A percentile compares a stretch with the other conserved stretches of the same genome.
These are phyloP conservation scores for Zaprionus gabonicus DNA, from an alignment of 1,140 invertebrate species.

Conservation along the genomic window DNA sequence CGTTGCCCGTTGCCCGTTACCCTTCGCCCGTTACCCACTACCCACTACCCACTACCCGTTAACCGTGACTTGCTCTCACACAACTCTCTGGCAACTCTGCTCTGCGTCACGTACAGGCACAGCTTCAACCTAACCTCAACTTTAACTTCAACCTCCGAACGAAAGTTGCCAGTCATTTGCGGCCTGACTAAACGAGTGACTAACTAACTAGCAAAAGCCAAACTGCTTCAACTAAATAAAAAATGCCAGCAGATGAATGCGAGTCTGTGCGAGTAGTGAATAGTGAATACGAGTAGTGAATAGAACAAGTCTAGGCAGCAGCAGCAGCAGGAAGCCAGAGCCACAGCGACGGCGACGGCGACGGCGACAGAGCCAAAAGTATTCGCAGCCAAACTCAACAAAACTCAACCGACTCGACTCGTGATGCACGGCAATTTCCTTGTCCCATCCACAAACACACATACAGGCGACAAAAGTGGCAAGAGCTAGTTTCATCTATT, in stretches of 20 bases:
- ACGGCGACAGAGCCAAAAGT: constrained; percentile 1
- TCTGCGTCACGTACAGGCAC: constrained; percentile 40
- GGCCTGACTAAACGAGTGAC: constrained; percentile 44
- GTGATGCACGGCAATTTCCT: constrained; percentile 36
- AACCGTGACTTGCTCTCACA: not conserved
- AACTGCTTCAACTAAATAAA: constrained; percentile 55
- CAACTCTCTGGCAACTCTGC: not conserved
- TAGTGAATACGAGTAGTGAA: constrained; percentile 27
- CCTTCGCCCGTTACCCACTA: not conserved
- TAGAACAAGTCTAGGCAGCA: constrained; percentile 11
- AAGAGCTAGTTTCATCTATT: not conserved
- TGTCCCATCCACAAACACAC: not conserved
- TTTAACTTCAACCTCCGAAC: constrained; percentile 30
- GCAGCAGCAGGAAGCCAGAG: constrained; percentile 2
- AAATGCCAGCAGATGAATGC: constrained; percentile 32
- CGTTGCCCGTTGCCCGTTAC: not conserved
- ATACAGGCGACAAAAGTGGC: constrained; percentile 22
- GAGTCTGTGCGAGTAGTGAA: constrained; percentile 23
- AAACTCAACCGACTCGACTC: constrained; percentile 24
- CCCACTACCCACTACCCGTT: not conserved
- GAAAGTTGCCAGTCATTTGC: constrained; percentile 58
- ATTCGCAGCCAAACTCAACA: constrained; percentile 9
- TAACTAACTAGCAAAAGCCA: constrained; percentile 41
- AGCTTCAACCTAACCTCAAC: constrained; percentile 11
- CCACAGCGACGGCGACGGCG: not conserved